Evolutionary conservation across 2,888 invertebrate genomes (phyloP), one percentile per base, ranked within the genome.

Genomic region (Torymus aiolomorphi): DNA sequence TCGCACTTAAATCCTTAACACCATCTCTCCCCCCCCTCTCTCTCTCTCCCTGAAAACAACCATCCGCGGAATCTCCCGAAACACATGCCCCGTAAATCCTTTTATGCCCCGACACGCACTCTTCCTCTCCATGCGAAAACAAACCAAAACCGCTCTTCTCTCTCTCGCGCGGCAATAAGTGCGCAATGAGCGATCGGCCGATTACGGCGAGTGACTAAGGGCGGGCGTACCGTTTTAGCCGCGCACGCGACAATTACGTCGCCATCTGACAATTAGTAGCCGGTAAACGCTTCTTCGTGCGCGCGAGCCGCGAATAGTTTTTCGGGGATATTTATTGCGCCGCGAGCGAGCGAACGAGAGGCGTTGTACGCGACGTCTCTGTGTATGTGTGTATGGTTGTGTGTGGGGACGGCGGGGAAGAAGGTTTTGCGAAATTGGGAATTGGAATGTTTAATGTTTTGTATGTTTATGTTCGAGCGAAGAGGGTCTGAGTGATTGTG

Each of bases 181-280:
- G 16, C 49, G 61, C 54, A 63, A 71, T 52, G 54, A 73, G 73
- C 73, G 73, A 78, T 78, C 20, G 73, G 83, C 52, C 82, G 82
- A 84, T 85, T 85, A 85, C 85, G 82, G 18, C 65, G 72, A 76
- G 69, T 63, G 72, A 72, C 84, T 86, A 86, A 83, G 83, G 85
- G 82, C 78, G 81, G 84, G 42, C 42, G 42, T 85, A 86, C 86
- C 78, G 83, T 86, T 87, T 87, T 87, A 87, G 87, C 84, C 80
- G 80, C 76, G 51, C 2, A 84, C 84, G 83, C 85, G 88, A 86
- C 88, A 87, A 89, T 88, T 88, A 88, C 87, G 87, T 87, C 87
- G 87, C 85, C 87, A 87, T 89, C 87, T 88, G 88, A 89, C 89
- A 89, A 89, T 89, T 88, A 89, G 88, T 88, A 88, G 87, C 84